Evolutionary conservation across 2,113 vertebrate species (phyloP), one percentile per base, ranked within the genome.

Genomic region (Hylia prasina): DNA sequence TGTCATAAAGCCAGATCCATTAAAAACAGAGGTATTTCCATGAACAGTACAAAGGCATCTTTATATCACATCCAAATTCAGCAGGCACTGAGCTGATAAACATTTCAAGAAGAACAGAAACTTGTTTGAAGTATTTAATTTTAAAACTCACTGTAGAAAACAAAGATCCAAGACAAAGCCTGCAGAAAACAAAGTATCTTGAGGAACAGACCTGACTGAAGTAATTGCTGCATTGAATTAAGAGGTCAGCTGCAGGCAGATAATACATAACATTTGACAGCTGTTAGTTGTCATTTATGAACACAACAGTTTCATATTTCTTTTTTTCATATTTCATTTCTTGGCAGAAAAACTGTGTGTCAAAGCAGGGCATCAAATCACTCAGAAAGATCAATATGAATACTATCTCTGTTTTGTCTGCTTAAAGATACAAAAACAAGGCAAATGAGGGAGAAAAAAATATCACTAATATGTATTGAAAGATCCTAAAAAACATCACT

Each of bases 201-300:
- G 19, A 91, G 35, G 69, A 95, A 84, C 45, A 89, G 87, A 75
- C 15, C n/a, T 66, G 61, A 76, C 48, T 63, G 44, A 93, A 87
- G 56, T n/a, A 94, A 89, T 64, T 79, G 31, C 18, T 82, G n/a
- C 53, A 40, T 1, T 79, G 65, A 94, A 56, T 24, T 42, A 90
- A 95, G 64, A 79, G 81, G 84, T 91, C 94, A 95, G 73, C 44
- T 76, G 84, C 65, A 93, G 51, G 53, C 51, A 76, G 66, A 64
- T 42, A 84, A 96, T 48, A 56, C 13, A 51, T 1, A 48, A 15
- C 31, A 71, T 76, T 17, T 93, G 83, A 93, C 89, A 95, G 77
- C 80, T 93, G 70, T 77, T 79, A 69, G 42, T 47, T 7, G 9
- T 37, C 48, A 84, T 72, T 90, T 82, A 64, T 48, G 66, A 90